These are phyloP conservation scores for Liparis tanakae DNA, from an alignment of 2,797 vertebrate species.

Conservation along the genomic window DNA sequence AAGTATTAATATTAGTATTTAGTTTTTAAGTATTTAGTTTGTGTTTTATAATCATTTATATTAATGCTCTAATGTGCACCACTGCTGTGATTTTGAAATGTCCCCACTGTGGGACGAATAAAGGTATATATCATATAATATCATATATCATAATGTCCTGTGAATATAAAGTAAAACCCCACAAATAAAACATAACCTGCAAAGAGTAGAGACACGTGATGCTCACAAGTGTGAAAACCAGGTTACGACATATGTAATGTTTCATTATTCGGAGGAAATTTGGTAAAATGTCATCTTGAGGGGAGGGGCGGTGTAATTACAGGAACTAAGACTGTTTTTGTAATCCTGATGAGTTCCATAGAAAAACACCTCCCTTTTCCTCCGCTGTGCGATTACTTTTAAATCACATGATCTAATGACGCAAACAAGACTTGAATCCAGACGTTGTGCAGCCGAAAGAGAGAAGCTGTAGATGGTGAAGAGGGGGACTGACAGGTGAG, in stretches of 20 bases:
- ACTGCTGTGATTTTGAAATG: too few species aligned
- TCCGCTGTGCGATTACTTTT: background rate
- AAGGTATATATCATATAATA: too few species aligned
- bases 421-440: background rate
- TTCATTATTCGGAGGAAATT: background rate
- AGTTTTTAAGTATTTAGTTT: too few species aligned
- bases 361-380: background rate
- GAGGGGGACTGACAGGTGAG: slow-evolving; percentile 41
- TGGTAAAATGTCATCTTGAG: slow-evolving; percentile 5
- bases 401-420: background rate
- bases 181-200: slow-evolving; percentile 7
- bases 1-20: too few species aligned
- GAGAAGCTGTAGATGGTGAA: background rate
- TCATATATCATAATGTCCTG: too few species aligned
- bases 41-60: too few species aligned
- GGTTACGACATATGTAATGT: background rate
- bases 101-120: too few species aligned
- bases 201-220: background rate
- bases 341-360: background rate
- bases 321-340: background rate
- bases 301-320: background rate
- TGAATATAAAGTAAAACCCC: background rate
- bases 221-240: background rate
- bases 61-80: too few species aligned
- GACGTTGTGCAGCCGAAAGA: slow-evolving; percentile 21